Base-by-base conservation (phyloP, 2,888 invertebrate genomes). In the Ochlodes sylvanus region DNA sequence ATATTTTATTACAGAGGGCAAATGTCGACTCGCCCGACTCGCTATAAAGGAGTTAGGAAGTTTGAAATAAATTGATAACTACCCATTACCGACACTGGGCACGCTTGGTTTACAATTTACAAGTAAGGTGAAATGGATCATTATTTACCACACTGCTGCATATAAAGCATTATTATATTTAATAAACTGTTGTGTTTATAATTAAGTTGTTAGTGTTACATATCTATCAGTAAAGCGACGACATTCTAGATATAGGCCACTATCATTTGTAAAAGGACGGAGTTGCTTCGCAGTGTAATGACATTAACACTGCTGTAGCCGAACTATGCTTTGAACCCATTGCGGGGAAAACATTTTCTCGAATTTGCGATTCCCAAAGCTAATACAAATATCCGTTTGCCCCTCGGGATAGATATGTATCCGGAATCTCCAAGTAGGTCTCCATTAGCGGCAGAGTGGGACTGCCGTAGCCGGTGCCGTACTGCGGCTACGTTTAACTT, bases 1-100 rank as follows among this genome's bases (percentile, higher is more conserved):
- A 56, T 68, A 68, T 68, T 62, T 55, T 68, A 62, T 68, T 68
- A 56, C 68, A 41, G 47, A 21, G 15, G 17, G 55, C 21, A 38
- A 19, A 56, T 61, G 61, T 55, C 19, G 41, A 54, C 42, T n/a
- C 41, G 42, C 42, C 32, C 27, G 52, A 17, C n/a, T 17, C 34
- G 17, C 17, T 54, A 34, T 47, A 44, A 63, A 44, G 17, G 55
- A 32, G 50, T 19, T 15, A 61, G 17, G 27, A 55, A 63, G 9
- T 38, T 38, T 38, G 38, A 7, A 38, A 38, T 38, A 38, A 7
- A 38, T 38, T 38, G 38, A 10, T 9, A 38, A 7, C 32, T 7
- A 38, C 38, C 9, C 38, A 38, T 38, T 38, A 3, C 10, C 12
- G 38, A 38, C 38, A 27, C 38, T 38, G 12, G 2, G 12, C 12